Base-by-base conservation (phyloP, 2,888 invertebrate species). In the Hydriomena furcata region DNA sequence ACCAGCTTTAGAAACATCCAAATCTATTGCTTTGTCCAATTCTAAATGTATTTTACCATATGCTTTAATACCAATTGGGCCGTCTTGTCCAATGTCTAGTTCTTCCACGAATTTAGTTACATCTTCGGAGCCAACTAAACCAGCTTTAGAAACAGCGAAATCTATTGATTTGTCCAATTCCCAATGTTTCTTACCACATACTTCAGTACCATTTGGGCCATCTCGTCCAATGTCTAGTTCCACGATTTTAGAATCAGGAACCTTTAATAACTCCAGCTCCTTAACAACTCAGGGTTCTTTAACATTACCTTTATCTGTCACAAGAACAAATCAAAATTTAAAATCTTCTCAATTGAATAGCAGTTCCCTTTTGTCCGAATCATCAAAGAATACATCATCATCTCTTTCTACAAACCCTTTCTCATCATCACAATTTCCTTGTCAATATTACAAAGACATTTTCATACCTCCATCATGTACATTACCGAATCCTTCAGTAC, bases 231-330 rank as follows among this genome's bases (percentile, higher is more conserved):
- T n/a, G n/a, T n/a, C n/a, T n/a, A n/a, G n/a, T n/a, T n/a, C n/a
- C n/a, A n/a, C n/a, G n/a, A n/a, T n/a, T n/a, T n/a, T n/a, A n/a
- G n/a, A n/a, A n/a, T n/a, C n/a, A n/a, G n/a, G n/a, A n/a, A n/a
- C n/a, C n/a, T n/a, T n/a, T n/a, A n/a, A n/a, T n/a, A n/a, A n/a
- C n/a, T n/a, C n/a, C n/a, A n/a, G n/a, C n/a, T n/a, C n/a, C n/a
- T 7, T 17, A 6, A 5, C 5, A 8, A 4, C 20, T 21, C n/a
- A 21, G 17, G 7, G 6, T 31, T 21, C 42, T 10, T 23, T 17
- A 1, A 23, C 27, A 12, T 30, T 37, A 7, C 43, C 49, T 7
- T 12, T 45, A 8, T 35, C 44, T 7, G 7, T 44, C 4, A 21
- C 36, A 20, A 43, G 27, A 11, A 11, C 34, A 17, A 34, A 17